Evolutionary conservation across 2,113 vertebrate genomes (phyloP).

Genomic region (Pycnonotus jocosus): DNA sequence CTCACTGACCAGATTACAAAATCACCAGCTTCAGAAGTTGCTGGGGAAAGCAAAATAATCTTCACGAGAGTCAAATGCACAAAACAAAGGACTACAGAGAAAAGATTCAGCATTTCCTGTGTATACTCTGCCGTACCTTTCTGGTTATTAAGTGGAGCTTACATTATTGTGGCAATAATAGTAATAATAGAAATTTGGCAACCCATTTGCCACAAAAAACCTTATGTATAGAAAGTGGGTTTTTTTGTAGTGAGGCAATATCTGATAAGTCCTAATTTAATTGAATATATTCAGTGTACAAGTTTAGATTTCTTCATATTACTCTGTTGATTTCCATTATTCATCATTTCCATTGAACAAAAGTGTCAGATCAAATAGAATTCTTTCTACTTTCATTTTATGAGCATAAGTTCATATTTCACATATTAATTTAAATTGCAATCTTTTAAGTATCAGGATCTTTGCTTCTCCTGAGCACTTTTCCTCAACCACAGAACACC

Average conservation of each 20-base stretch:
- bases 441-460: not conserved
- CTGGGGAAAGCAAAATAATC: not conserved
- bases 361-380: not conserved
- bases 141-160: not conserved
- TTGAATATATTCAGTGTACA: not conserved
- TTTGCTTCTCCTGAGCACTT: not conserved
- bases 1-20: not conserved
- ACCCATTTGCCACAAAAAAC: not conserved
- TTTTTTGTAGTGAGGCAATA: not conserved
- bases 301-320: not conserved
- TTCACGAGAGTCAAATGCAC: not conserved
- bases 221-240: not conserved
- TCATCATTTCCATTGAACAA: not conserved
- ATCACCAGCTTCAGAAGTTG: not conserved
- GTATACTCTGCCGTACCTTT: not conserved
- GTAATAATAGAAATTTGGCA: not conserved
- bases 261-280: not conserved
- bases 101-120: not conserved
- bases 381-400: not conserved
- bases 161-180: not conserved
- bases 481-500: not conserved
- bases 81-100: fast-evolving
- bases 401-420: not conserved
- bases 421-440: not conserved
- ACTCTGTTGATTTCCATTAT: not conserved